A percentile compares a stretch with the other conserved stretches of the same genome.
These are phyloP conservation scores for Prenolepis imparis DNA, from an alignment of 2,888 invertebrate genomes.

Conservation along the genomic window DNA sequence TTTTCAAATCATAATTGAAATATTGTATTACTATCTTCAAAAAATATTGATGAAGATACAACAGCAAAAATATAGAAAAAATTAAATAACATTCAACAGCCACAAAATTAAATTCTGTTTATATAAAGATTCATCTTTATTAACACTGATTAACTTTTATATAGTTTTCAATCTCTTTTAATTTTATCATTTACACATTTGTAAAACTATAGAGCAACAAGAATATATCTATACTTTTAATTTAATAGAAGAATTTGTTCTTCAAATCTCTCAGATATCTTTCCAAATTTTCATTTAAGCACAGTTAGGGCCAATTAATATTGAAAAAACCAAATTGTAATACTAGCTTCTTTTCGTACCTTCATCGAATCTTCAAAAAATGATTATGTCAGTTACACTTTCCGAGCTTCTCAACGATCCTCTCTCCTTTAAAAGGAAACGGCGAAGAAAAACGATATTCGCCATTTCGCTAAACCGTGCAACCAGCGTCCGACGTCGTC, in stretches of 20 bases:
- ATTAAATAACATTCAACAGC: neutral
- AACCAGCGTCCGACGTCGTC: slow-evolving; percentile 82
- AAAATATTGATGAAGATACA: neutral
- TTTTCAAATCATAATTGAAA: slow-evolving; percentile 9
- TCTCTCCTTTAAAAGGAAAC: slow-evolving; percentile 17
- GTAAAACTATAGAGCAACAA: neutral
- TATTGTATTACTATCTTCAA: neutral
- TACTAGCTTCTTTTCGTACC: neutral
- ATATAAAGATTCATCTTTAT: neutral
- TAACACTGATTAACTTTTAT: slow-evolving; percentile 10
- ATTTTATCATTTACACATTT: neutral
- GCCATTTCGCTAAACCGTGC: slow-evolving; percentile 80
- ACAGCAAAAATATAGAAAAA: neutral
- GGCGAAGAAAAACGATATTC: slow-evolving; percentile 33
- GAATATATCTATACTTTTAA: neutral
- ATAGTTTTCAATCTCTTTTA: slow-evolving; percentile 1
- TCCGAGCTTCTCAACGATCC: slow-evolving; percentile 45
- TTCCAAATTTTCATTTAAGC: neutral
- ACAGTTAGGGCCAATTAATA: slow-evolving; percentile 4
- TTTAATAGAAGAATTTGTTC: neutral
- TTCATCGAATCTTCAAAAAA: neutral
- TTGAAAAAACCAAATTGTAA: neutral
- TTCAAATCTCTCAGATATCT: neutral
- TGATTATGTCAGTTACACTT: neutral
- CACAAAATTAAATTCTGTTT: neutral